Evolutionary conservation across 2,797 vertebrate species (phyloP).

Genomic region (Sebastes aleutianus): DNA sequence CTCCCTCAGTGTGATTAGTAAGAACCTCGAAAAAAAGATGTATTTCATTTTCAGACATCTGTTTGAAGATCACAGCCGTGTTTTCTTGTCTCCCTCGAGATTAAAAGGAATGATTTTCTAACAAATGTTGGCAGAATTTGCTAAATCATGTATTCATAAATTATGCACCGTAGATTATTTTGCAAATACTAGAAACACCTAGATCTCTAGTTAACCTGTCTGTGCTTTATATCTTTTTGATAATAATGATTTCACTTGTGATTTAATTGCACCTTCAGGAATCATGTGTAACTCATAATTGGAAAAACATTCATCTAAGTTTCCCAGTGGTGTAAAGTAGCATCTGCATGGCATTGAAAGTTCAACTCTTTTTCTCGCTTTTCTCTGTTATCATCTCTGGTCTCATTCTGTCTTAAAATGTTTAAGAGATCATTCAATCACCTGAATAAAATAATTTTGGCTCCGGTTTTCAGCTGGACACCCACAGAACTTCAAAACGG

Average conservation of each 20-base stretch:
- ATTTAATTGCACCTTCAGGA: constrained; percentile 60
- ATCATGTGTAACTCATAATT: constrained; percentile 43
- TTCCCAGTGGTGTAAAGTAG: constrained; percentile 29
- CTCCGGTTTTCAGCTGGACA: constrained; percentile 85
- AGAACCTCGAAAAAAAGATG: constrained; percentile 54
- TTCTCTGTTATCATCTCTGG: constrained; percentile 46
- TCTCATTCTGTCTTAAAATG: constrained; percentile 47
- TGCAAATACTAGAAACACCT: constrained; percentile 46
- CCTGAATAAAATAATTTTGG: constrained; percentile 61
- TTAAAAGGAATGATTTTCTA: constrained; percentile 68
- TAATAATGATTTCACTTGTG: constrained; percentile 41
- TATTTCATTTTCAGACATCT: constrained; percentile 70
- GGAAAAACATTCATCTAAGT: constrained; percentile 48
- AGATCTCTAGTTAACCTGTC: constrained; percentile 67
- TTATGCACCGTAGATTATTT: constrained; percentile 56
- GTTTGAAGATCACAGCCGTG: constrained; percentile 67
- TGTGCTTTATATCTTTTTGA: constrained; percentile 38
- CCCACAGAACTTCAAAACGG: constrained; percentile 89
- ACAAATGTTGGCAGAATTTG: constrained; percentile 55
- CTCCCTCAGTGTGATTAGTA: constrained; percentile 74
- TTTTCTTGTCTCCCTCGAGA: constrained; percentile 58
- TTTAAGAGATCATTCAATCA: constrained; percentile 30
- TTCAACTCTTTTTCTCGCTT: constrained; percentile 28
- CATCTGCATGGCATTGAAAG: constrained; percentile 33
- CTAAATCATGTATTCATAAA: constrained; percentile 58